Evolutionary conservation across 2,888 invertebrate species (phyloP).

Genomic region (Diogma glabrata): DNA sequence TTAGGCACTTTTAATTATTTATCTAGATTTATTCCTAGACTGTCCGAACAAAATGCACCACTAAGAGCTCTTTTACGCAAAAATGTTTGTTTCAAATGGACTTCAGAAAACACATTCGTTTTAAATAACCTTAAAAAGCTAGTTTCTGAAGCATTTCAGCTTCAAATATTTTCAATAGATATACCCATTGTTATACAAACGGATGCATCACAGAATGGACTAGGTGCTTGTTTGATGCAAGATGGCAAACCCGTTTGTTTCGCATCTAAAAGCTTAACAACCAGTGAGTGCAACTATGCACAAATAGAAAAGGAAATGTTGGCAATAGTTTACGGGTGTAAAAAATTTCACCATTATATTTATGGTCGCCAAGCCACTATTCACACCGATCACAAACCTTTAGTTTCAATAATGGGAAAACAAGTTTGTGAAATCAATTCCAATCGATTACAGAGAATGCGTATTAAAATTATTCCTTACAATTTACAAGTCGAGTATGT

Average conservation of each 20-base stretch:
- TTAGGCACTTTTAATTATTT: not conserved
- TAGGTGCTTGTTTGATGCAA: no score
- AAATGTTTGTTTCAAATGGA: no score
- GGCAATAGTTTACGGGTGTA: no score
- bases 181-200: no score
- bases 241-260: not conserved
- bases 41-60: not conserved
- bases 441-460: not conserved
- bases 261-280: not conserved
- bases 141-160: no score
- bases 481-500: no score
- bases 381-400: not conserved
- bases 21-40: not conserved
- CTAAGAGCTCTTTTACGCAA: not conserved
- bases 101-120: no score
- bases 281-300: not conserved
- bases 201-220: no score
- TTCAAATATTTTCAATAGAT: no score
- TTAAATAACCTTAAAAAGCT: no score
- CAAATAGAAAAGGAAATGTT: no score
- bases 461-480: no score
- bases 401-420: not conserved
- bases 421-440: not conserved
- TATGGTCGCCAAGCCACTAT: not conserved
- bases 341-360: not conserved